These are phyloP conservation scores for Seriola aureovittata DNA, from an alignment of 2,113 vertebrate species.

Conservation along the genomic window DNA sequence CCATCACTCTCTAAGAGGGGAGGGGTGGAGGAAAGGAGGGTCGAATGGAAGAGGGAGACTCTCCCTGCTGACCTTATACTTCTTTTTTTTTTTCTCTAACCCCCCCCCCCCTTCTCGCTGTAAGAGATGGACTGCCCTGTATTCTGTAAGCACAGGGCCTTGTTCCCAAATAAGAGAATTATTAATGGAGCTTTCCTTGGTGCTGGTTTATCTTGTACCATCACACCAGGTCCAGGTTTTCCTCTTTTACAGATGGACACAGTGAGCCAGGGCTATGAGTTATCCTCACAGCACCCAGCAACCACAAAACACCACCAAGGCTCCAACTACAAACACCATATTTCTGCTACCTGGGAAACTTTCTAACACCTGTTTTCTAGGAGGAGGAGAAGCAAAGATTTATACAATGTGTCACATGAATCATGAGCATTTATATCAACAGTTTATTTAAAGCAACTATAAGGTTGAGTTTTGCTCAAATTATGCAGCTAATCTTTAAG, in stretches of 20 bases:
- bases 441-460: not conserved
- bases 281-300: slow-evolving; percentile 83
- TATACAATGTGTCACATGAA: not conserved
- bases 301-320: slow-evolving; percentile 70
- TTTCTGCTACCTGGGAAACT: slow-evolving; percentile 59
- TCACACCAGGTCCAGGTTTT: slow-evolving; percentile 86
- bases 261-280: slow-evolving; percentile 80
- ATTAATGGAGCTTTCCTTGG: slow-evolving; percentile 90
- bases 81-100: slow-evolving; percentile 47
- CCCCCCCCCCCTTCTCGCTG: slow-evolving; percentile 43
- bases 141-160: slow-evolving; percentile 89
- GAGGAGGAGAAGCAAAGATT: not conserved
- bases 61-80: slow-evolving; percentile 89
- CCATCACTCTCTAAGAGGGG: slow-evolving; percentile 93
- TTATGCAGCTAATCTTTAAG: not conserved
- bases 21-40: slow-evolving; percentile 57
- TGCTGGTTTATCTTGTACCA: slow-evolving; percentile 94
- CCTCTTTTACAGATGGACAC: slow-evolving; percentile 86
- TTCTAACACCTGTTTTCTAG: slow-evolving; percentile 39
- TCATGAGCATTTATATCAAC: not conserved
- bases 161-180: slow-evolving; percentile 96
- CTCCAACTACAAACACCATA: slow-evolving; percentile 60
- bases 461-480: not conserved
- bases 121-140: slow-evolving; percentile 94
- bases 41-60: slow-evolving; percentile 75